These are phyloP conservation scores for Apteryx owenii DNA, from an alignment of 2,113 vertebrate species.

Conservation along the genomic window DNA sequence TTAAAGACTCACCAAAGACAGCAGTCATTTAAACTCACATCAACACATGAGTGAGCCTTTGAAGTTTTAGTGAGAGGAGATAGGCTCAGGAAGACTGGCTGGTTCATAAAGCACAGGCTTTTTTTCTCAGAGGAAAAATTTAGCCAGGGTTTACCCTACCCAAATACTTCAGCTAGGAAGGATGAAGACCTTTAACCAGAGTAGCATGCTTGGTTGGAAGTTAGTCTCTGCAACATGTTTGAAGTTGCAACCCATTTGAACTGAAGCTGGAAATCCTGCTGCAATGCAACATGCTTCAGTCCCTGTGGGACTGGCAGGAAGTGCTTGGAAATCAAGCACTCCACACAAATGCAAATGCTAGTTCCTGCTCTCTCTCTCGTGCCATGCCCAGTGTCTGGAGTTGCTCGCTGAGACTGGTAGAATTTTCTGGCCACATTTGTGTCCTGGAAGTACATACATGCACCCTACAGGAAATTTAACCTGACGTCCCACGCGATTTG, in stretches of 20 bases:
- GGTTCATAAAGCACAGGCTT: fast-evolving
- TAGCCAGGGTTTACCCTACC: not conserved
- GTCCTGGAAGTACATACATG: not conserved
- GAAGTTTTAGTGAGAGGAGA: not conserved
- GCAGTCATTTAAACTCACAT: not conserved
- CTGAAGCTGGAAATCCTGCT: not conserved
- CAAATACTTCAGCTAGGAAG: not conserved
- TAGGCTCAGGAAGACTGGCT: not conserved
- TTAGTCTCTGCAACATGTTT: not conserved
- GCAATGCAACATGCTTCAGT: not conserved
- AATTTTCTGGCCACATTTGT: not conserved
- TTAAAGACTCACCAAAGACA: not conserved
- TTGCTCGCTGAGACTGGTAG: not conserved
- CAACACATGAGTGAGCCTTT: not conserved
- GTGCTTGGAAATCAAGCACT: not conserved
- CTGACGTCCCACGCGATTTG: conserved; percentile 6
- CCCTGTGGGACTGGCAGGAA: not conserved
- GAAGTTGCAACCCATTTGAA: not conserved
- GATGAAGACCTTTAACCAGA: not conserved
- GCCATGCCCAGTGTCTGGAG: not conserved
- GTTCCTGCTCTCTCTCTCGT: not conserved
- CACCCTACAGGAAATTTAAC: conserved; percentile 18
- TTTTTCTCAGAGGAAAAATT: not conserved
- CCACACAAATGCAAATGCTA: not conserved
- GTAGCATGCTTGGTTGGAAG: not conserved